Conservation (phyloP, 2,113 vertebrate genomes). For the Echinops telfairi region DNA sequence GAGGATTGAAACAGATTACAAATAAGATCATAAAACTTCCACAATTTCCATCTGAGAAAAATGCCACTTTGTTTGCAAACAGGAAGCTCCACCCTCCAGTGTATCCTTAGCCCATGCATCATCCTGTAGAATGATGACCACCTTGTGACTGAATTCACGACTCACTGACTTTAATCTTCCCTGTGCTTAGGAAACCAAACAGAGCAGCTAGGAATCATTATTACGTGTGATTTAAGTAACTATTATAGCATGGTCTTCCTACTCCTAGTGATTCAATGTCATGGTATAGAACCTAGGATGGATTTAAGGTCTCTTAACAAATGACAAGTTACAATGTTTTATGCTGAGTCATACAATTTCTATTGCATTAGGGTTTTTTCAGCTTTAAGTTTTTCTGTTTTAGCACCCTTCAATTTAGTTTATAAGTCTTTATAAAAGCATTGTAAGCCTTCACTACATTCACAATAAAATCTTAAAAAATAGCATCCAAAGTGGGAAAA, state of each 20-base stretch:
- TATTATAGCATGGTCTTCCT: accelerated
- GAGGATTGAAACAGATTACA: background rate
- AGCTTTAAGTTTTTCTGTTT: too few relatives aligned
- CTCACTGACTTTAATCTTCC: background rate
- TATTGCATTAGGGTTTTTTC: background rate
- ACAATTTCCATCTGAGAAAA: background rate
- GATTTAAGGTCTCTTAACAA: too few relatives aligned
- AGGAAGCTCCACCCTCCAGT: background rate
- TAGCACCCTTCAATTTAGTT: too few relatives aligned
- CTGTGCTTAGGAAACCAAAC: background rate
- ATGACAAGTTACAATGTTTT: background rate
- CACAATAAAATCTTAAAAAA: too few relatives aligned
- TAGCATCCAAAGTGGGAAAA: too few relatives aligned
- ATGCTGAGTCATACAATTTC: background rate
- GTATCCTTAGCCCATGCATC: too few relatives aligned
- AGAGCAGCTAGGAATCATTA: background rate
- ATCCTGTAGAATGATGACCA: background rate
- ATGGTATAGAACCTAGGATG: background rate
- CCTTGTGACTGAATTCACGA: background rate
- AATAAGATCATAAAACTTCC: background rate
- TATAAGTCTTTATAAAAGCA: too few relatives aligned
- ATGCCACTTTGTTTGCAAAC: background rate
- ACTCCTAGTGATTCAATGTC: accelerated
- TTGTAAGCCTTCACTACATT: too few relatives aligned
- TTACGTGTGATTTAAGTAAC: accelerated